Evolutionary conservation across 2,797 vertebrate genomes (phyloP).

Genomic region (Alcedo atthis): DNA sequence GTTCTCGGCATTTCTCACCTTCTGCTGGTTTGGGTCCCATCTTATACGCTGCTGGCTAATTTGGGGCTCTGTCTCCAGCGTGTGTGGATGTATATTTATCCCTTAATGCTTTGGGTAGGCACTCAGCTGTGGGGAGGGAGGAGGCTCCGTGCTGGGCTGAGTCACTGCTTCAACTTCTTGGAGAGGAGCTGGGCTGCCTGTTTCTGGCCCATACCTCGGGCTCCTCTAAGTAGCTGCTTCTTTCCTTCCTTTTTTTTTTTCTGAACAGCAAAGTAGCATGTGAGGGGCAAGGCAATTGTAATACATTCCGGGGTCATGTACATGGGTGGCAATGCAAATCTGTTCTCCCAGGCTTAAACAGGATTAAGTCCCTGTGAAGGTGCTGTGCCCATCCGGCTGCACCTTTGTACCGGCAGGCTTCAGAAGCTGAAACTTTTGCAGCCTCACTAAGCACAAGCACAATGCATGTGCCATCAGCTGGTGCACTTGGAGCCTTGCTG

Average conservation of each 20-base stretch:
- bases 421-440: constrained; percentile 12
- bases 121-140: not conserved
- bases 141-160: not conserved
- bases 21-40: constrained; percentile 1
- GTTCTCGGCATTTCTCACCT: not conserved
- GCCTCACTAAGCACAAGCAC: not conserved
- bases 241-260: not conserved
- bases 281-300: constrained; percentile 5
- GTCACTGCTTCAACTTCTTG: not conserved
- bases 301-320: not conserved
- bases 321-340: not conserved
- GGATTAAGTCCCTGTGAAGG: constrained; percentile 10
- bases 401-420: not conserved
- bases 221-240: not conserved
- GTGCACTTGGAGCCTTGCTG: not conserved
- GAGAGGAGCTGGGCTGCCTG: not conserved
- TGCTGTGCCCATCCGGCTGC: not conserved
- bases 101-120: not conserved
- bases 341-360: constrained; percentile 12
- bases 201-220: not conserved
- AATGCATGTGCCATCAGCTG: not conserved
- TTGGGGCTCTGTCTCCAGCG: constrained; percentile 24
- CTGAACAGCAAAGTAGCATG: not conserved
- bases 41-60: not conserved
- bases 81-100: constrained; percentile 55